These are phyloP conservation scores for Ommatoiulus sabulosus DNA, from an alignment of 2,888 invertebrate genomes.

Conservation along the genomic window DNA sequence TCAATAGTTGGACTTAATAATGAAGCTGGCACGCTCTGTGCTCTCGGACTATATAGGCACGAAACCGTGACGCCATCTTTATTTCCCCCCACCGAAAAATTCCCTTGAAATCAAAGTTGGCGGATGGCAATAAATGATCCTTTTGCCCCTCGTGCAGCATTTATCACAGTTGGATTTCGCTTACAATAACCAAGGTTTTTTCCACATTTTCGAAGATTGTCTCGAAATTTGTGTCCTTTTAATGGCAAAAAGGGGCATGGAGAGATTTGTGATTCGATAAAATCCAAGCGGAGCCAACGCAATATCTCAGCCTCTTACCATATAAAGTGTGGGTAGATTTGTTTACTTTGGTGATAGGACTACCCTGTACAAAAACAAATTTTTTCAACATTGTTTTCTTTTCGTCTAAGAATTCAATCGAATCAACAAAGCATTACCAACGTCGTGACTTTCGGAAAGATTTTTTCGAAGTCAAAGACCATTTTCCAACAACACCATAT, in stretches of 20 bases:
- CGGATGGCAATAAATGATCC: slow-evolving; percentile 28
- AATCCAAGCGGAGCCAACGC: background rate
- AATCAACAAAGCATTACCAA: slow-evolving; percentile 37
- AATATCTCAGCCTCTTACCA: background rate
- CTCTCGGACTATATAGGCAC: slow-evolving; percentile 24
- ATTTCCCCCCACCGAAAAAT: background rate
- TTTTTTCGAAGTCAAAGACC: background rate
- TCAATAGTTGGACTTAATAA: slow-evolving; percentile 36
- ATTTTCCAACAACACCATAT: background rate
- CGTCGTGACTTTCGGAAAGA: background rate
- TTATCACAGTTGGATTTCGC: slow-evolving; percentile 40
- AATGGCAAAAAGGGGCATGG: background rate
- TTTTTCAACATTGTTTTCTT: slow-evolving; percentile 32
- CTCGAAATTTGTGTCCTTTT: slow-evolving; percentile 36
- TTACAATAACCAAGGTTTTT: background rate
- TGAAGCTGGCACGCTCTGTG: slow-evolving; percentile 27
- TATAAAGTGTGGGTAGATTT: slow-evolving; percentile 5
- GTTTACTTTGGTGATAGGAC: slow-evolving; percentile 30
- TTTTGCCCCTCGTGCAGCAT: slow-evolving; percentile 21
- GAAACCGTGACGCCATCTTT: slow-evolving; percentile 31
- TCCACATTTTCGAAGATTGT: slow-evolving; percentile 17
- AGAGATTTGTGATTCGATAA: slow-evolving; percentile 10
- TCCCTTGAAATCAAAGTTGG: slow-evolving; percentile 14
- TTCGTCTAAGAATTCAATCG: slow-evolving; percentile 36
- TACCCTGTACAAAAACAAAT: slow-evolving; percentile 13